Evolutionary conservation across 2,888 invertebrate species (phyloP).

Genomic region (Torymus auratus): DNA sequence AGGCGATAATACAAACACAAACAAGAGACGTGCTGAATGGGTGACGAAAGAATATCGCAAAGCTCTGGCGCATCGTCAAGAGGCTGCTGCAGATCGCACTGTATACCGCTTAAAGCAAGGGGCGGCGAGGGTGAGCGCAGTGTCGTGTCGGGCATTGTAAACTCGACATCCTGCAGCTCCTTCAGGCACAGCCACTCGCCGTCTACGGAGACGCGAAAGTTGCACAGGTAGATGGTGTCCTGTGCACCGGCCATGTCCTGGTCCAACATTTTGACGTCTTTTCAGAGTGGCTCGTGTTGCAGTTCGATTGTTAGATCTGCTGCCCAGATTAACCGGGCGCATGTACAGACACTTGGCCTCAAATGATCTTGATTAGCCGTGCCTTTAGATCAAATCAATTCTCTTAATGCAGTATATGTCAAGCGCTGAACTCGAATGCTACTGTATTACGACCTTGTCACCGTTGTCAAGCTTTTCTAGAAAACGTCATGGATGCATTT

Average conservation of each 20-base stretch:
- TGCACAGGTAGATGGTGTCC: constrained; percentile 97
- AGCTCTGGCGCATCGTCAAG: constrained; percentile 69
- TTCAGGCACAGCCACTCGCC: constrained; percentile 98
- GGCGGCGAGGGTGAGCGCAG: constrained; percentile 82
- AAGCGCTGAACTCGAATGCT: too few species aligned
- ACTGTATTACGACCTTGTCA: too few species aligned
- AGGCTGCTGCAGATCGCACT: constrained; percentile 65
- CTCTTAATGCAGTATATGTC: too few species aligned
- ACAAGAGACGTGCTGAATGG: constrained; percentile 75
- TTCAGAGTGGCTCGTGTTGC: background rate
- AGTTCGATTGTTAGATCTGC: background rate
- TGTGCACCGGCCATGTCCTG: constrained; percentile 91
- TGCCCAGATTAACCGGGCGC: background rate
- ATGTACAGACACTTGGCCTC: background rate
- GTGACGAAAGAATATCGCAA: constrained; percentile 73
- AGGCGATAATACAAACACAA: constrained; percentile 74
- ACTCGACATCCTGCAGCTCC: constrained; percentile 94
- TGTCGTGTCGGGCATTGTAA: constrained; percentile 84
- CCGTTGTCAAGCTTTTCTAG: too few species aligned
- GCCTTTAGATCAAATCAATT: too few species aligned
- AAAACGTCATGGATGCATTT: too few species aligned
- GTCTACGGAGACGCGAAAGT: constrained; percentile 97
- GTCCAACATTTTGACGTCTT: constrained; percentile 75
- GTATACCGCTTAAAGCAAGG: constrained; percentile 79
- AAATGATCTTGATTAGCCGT: too few species aligned